These are phyloP conservation scores for Gandaritis pyraliata DNA, from an alignment of 2,888 invertebrate species.

Conservation along the genomic window DNA sequence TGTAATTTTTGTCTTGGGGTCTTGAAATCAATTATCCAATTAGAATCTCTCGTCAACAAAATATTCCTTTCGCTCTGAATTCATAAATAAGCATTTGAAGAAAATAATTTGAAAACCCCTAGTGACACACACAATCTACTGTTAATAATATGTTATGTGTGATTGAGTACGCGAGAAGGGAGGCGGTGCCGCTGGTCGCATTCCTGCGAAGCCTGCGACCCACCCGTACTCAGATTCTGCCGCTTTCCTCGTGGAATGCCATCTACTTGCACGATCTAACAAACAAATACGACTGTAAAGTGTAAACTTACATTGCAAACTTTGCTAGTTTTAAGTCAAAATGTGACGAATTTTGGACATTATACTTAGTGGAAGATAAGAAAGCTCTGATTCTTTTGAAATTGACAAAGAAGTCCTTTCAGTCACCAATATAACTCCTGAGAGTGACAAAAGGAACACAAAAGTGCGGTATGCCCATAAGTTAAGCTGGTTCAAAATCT, in stretches of 20 bases:
- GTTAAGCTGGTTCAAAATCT: no score
- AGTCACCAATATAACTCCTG: no score
- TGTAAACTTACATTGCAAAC: slow-evolving; percentile 10
- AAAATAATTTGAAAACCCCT: neutral
- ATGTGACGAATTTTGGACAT: no score
- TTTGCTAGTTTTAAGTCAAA: neutral
- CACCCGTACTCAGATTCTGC: slow-evolving; percentile 46
- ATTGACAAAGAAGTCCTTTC: no score
- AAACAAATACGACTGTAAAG: slow-evolving; percentile 17
- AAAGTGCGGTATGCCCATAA: no score
- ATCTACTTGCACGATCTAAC: slow-evolving; percentile 17
- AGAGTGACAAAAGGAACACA: no score
- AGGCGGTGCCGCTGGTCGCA: slow-evolving; percentile 66
- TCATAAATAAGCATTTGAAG: neutral
- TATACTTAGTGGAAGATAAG: no score
- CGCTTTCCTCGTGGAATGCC: slow-evolving; percentile 30
- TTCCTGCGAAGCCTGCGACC: slow-evolving; percentile 78
- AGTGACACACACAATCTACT: neutral
- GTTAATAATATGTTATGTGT: slow-evolving; percentile 8
- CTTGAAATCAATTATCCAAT: no score
- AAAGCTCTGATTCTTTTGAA: no score
- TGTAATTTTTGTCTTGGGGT: no score
- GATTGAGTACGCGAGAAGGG: slow-evolving; percentile 38
- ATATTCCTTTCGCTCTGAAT: neutral
- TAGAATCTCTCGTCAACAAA: no score